Percentiles rank a stretch among this genome's conserved stretches.
Evolutionary conservation across 1,140 invertebrate genomes (phyloP).

Genomic region (Calliphora vicina): DNA sequence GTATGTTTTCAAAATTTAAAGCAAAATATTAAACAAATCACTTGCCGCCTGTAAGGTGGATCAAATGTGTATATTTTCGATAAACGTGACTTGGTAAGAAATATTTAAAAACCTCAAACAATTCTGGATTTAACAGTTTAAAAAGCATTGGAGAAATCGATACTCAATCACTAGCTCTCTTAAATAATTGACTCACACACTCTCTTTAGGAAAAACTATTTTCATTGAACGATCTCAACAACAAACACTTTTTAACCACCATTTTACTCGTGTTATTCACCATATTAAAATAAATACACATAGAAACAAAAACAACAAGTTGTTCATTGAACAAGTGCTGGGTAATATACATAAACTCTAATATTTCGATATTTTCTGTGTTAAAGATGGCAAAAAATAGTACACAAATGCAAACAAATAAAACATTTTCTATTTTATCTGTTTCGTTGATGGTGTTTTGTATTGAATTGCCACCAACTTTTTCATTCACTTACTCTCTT

Average conservation of each 20-base stretch:
- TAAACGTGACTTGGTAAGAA: constrained; percentile 20
- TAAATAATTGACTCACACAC: background rate
- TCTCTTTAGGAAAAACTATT: background rate
- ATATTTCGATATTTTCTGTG: too few species aligned
- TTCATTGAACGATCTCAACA: background rate
- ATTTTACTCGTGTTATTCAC: background rate
- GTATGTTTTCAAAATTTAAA: background rate
- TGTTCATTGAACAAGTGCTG: too few species aligned
- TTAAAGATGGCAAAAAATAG: too few species aligned
- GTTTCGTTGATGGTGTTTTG: too few species aligned
- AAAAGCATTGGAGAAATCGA: background rate
- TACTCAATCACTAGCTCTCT: background rate
- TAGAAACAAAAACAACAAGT: background rate
- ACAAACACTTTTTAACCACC: background rate
- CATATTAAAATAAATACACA: background rate
- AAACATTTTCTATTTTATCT: too few species aligned
- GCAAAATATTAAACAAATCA: background rate
- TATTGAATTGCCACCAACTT: too few species aligned
- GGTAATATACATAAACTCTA: too few species aligned
- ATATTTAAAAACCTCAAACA: background rate
- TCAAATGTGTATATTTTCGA: background rate
- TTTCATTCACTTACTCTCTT: too few species aligned
- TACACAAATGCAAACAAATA: too few species aligned
- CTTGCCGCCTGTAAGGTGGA: too few species aligned
- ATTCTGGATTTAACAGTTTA: background rate